Evolutionary conservation across 2,797 vertebrate genomes (phyloP).

Genomic region (Anisognathus igniventris): DNA sequence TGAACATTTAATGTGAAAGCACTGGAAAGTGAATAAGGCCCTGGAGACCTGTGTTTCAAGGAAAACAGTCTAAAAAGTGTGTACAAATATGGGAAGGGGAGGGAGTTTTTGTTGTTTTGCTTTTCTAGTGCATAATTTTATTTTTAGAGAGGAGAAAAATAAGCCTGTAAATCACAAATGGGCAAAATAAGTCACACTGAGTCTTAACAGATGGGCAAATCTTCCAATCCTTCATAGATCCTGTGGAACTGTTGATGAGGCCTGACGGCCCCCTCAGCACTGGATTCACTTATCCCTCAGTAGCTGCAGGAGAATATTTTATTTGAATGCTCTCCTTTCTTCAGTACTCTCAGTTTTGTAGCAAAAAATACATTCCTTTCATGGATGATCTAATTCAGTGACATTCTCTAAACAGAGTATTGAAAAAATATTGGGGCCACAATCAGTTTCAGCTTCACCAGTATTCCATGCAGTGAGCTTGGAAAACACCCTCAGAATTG

Average conservation of each 20-base stretch:
- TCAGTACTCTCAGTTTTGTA: not conserved
- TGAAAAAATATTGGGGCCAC: not conserved
- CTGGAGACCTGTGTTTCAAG: not conserved
- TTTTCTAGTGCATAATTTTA: not conserved
- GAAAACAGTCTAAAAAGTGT: not conserved
- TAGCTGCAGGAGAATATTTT: not conserved
- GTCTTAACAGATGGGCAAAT: not conserved
- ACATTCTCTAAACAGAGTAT: not conserved
- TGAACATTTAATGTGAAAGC: not conserved
- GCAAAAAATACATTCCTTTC: not conserved
- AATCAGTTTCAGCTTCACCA: not conserved
- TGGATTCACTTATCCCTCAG: not conserved
- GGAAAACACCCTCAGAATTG: not conserved
- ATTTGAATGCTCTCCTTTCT: not conserved
- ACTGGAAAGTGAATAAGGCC: not conserved
- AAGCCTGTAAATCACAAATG: not conserved
- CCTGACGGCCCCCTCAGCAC: accelerated
- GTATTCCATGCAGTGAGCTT: not conserved
- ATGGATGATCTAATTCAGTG: not conserved
- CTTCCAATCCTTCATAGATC: not conserved
- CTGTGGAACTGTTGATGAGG: not conserved
- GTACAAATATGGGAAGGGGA: not conserved
- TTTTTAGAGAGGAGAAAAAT: not conserved
- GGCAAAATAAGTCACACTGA: not conserved
- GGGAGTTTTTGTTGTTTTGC: not conserved